Base-by-base conservation (phyloP, 2,113 vertebrate genomes). In the Psammodynastes pulverulentus region DNA sequence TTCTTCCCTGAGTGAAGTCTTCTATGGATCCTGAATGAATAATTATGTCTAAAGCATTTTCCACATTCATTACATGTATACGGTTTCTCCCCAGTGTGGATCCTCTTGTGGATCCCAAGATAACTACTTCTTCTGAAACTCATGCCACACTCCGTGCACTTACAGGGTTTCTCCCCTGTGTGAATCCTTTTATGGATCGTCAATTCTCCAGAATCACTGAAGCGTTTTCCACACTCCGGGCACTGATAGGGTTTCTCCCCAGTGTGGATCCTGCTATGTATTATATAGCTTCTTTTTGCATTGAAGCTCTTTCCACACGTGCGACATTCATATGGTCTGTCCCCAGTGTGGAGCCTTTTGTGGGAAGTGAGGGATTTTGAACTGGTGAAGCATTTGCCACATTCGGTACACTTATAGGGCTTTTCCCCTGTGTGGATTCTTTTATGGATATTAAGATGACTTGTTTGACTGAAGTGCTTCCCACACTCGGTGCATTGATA, bases 281-380 rank as follows among this genome's bases (percentile, higher is more conserved):
- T 15, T 6, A 72, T 72, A 3, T 17, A 17, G n/a, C 7, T 34
- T 9, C 29, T 72, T 72, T 72, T 34, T 17, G 62, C n/a, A 34
- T n/a, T 15, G 13, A 72, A 72, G 62, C 62, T 6, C 17, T 34
- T 72, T 34, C 62, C 62, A 72, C 62, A 72, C 5, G 6, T 34
- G 62, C 62, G n/a, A n/a, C n/a, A 72, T 34, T 15, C 62, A n/a
- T 15, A 72, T 72, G 62, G 29, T 72, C 17, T 72, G 5, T 72
- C 62, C 17, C 62, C 29, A 13, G 62, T 34, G 29, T 72, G 62
- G 29, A 5, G 34, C 62, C n/a, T 17, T 72, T 72, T 72, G 13
- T 72, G 62, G 29, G 0, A 0, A 34, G 6, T 2, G 0, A 72
- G 29, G 12, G 4, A 13, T 5, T n/a, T 12, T 0, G 62, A 34